Base-by-base conservation (phyloP, 2,797 vertebrate genomes). In the Uromys caudimaculatus region DNA sequence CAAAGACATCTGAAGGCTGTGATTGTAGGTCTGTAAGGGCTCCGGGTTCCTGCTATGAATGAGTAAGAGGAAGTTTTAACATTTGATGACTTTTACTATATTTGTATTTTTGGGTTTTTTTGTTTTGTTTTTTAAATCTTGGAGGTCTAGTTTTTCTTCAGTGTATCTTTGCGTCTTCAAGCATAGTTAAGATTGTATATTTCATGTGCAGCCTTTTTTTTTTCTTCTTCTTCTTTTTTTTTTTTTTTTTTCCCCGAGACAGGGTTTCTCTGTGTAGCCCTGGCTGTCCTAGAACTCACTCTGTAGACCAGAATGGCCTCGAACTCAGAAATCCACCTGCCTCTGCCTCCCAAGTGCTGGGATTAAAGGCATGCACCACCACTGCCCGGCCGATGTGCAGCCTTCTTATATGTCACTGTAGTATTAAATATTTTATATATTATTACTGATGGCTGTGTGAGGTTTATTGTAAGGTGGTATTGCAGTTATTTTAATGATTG, bases 21-120 rank as follows among this genome's bases (percentile, higher is more conserved):
- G 54, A 87, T 83, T 95, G 58, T 84, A 44, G 29, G n/a, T 90
- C 77, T 79, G 27, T 64, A 10, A 86, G 19, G 47, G 79, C 60
- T 95, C 50, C 54, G 23, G 91, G 52, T 84, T 58, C 60, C n/a
- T 89, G 35, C 27, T 29, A 81, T 84, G 35, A 67, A 17, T 58
- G 58, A 60, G 21, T 24, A 60, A 6, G 19, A 27, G 10, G 14
- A 73, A 56, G 8, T 77, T 96, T 29, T 82, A 35, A 14, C 4
- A 50, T 94, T 95, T 82, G 24, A 38, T 93, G 64, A 88, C 82
- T 89, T 96, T 93, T 38, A 56, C 32, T 78, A 17, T 52, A 50
- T 81, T 89, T 27, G 60, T 89, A 27, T 91, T 90, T 88, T 81
- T n/a, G n/a, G 79, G 17, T 47, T 95, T 91, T 77, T 77, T 32